Evolutionary conservation across 1,140 invertebrate species (phyloP), one percentile per base, ranked within the genome.

Genomic region (Mizuhopecten yessoensis): DNA sequence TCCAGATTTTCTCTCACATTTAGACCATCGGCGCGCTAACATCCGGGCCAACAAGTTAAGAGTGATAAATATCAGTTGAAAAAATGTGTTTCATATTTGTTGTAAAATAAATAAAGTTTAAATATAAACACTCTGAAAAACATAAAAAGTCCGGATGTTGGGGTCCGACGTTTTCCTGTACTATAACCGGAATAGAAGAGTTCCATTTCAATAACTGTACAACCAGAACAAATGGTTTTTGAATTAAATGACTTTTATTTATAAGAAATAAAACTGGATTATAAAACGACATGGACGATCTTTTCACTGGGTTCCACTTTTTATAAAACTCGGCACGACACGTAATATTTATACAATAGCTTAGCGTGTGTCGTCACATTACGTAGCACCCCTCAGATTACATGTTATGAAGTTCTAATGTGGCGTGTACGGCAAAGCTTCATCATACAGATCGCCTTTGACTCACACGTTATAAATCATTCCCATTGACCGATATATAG

Each of bases 351-450:
- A n/a, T 75, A 75, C 57, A 75, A 75, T 29, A 75, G n/a, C 57
- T n/a, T 75, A 29, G 57, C 57, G 57, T 75, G 57, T 75, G 23
- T 75, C n/a, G 1, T 75, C 57, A n/a, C 17, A n/a, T 75, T 75
- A n/a, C 57, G 57, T 75, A n/a, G 23, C n/a, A 75, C n/a, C 57
- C 57, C n/a, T n/a, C 57, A 23, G 57, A 75, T 75, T 75, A 75
- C 9, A 29, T 75, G n/a, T 75, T 29, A 75, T 75, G 23, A n/a
- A 23, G 36, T 75, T 29, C 57, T 23, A 75, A 29, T 75, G 57
- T 75, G n/a, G n/a, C 1, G n/a, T 23, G 17, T n/a, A 75, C 57
- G 57, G 11, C n/a, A n/a, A 75, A 29, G 57, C 20, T 1, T 29
- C 57, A 75, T 75, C 23, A 75, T 29, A 75, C 57, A 75, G 11